Evolutionary conservation across 2,797 vertebrate genomes (phyloP), one percentile per base, ranked within the genome.

Genomic region (Neostethus bicornis): DNA sequence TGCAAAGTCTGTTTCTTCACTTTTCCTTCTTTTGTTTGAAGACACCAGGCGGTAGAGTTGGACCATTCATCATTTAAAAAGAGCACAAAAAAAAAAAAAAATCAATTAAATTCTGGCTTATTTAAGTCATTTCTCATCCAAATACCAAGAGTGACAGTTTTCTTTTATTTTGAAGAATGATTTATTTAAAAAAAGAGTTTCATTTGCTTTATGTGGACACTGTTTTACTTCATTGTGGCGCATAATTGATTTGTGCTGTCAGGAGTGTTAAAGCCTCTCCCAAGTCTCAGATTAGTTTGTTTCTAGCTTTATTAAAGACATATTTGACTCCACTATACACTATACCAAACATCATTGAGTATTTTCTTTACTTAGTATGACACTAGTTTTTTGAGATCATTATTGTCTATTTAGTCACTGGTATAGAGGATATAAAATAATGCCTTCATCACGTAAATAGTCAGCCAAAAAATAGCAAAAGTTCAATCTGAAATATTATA

Each of bases 1-100:
- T 66, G 66, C 7, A 56, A 52, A 34, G 23, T 67, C 47, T 65
- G 44, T 55, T 38, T 57, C 61, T 45, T 26, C 24, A 29, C 19
- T 31, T 23, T 62, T 61, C 51, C 42, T 52, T 43, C 48, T 9
- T 67, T 47, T 79, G 44, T 78, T 61, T 76, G 52, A 61, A 58
- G 39, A 67, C 62, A 71, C 61, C 47, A 72, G 41, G 47, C 21
- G 4, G 26, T 26, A n/a, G 17, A 57, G 57, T 45, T 26, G 32
- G 42, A 12, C 19, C 21, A 41, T 64, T 80, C 32, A 79, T 72
- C 69, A 51, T 70, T 63, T 51, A 28, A 54, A 24, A 12, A 48
- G 35, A 25, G 29, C n/a, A n/a, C n/a, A n/a, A n/a, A n/a, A n/a
- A n/a, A n/a, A n/a, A n/a, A n/a, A n/a, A n/a, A n/a, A n/a, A n/a